A percentile compares a stretch with the other conserved stretches of the same genome.
These are phyloP conservation scores for Pseudeuparius sepicola DNA, from an alignment of 2,888 invertebrate genomes.

Conservation along the genomic window DNA sequence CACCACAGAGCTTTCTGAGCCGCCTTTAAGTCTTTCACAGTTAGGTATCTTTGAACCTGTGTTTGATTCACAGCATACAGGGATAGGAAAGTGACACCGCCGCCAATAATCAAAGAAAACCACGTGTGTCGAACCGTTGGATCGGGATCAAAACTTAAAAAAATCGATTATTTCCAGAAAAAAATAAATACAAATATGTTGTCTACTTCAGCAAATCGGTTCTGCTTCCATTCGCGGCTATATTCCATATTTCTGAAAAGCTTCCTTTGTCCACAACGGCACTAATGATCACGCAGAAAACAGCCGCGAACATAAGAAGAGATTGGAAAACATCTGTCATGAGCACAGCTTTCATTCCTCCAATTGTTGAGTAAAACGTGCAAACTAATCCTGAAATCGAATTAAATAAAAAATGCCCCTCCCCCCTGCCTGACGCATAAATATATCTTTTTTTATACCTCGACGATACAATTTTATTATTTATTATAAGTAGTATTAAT, in stretches of 20 bases:
- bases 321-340: slow-evolving; percentile 82
- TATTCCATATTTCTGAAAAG: slow-evolving; percentile 57
- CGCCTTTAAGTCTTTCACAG: slow-evolving; percentile 58
- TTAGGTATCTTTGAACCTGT: slow-evolving; percentile 64
- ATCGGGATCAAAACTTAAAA: slow-evolving; percentile 59
- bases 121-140: slow-evolving; percentile 76
- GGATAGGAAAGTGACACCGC: slow-evolving; percentile 67
- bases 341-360: slow-evolving; percentile 86
- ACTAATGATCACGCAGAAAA: slow-evolving; percentile 67
- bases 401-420: no score
- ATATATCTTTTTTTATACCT: not conserved
- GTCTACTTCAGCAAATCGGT: slow-evolving; percentile 58
- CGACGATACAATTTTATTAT: not conserved
- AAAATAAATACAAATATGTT: slow-evolving; percentile 3
- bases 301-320: slow-evolving; percentile 72
- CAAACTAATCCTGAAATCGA: slow-evolving; percentile 53
- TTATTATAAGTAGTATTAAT: not conserved
- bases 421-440: no score
- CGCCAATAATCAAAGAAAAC: slow-evolving; percentile 75
- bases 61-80: slow-evolving; percentile 84
- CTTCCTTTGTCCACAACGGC: slow-evolving; percentile 63
- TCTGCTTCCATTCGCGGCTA: slow-evolving; percentile 58
- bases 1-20: slow-evolving; percentile 68
- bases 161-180: slow-evolving; percentile 12
- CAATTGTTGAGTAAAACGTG: slow-evolving; percentile 78